phyloP scores from a whole-genome alignment of 2,888 invertebrate genomes.

The Agrochola litura region DNA sequence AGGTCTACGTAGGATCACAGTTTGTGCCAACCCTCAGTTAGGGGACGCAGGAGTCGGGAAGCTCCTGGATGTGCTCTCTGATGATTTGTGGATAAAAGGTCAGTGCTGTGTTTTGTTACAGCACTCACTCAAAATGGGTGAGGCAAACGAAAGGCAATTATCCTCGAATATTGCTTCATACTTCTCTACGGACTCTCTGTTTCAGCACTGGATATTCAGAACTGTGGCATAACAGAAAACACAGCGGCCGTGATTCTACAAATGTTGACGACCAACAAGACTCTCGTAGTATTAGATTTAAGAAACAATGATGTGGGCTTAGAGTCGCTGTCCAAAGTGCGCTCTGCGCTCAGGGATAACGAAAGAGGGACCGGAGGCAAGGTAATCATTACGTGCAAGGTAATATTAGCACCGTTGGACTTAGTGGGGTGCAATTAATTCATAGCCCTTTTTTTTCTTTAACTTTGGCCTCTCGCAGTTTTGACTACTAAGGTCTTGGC shows the following conservation, averaged over 20 bases:
- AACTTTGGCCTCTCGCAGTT: too few relatives aligned
- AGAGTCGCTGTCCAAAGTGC: slow-evolving; percentile 85
- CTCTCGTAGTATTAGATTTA: slow-evolving; percentile 93
- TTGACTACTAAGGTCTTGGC: too few relatives aligned
- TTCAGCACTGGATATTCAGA: slow-evolving; percentile 93
- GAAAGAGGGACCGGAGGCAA: slow-evolving; percentile 87
- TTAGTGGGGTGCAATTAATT: background rate
- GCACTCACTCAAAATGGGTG: background rate
- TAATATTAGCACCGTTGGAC: background rate
- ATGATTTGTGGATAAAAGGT: slow-evolving; percentile 95
- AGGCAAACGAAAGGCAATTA: background rate
- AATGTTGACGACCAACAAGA: slow-evolving; percentile 91
- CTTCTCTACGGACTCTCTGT: background rate
- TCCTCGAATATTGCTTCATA: background rate
- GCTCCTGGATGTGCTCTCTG: slow-evolving; percentile 93
- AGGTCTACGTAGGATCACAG: slow-evolving; percentile 92
- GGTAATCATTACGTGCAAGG: slow-evolving; percentile 67
- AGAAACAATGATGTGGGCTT: slow-evolving; percentile 91
- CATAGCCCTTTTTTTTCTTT: too few relatives aligned
- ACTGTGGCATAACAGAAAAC: slow-evolving; percentile 93
- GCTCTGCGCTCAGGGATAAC: slow-evolving; percentile 85
- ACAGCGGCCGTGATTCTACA: slow-evolving; percentile 90
- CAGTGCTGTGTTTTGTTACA: background rate
- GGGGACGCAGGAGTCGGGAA: slow-evolving; percentile 91
- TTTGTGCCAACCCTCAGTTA: slow-evolving; percentile 93